Percentiles rank a stretch among this genome's conserved stretches.
These are phyloP conservation scores for Chinchilla lanigera DNA, from an alignment of 2,113 vertebrate genomes.

Conservation along the genomic window DNA sequence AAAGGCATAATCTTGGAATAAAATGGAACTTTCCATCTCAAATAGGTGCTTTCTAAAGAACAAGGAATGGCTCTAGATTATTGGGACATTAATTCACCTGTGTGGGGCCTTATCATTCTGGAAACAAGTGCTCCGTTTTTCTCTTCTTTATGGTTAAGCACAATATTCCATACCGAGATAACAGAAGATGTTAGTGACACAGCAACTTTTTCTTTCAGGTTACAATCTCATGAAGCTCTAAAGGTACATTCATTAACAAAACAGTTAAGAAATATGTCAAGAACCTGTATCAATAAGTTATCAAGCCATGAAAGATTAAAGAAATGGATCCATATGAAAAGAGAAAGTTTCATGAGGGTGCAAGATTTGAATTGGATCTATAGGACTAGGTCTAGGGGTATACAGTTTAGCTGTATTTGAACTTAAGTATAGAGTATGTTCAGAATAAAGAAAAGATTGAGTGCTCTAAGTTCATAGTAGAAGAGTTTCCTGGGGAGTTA, in stretches of 20 bases:
- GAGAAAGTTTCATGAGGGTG: neutral
- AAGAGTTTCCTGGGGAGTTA: neutral
- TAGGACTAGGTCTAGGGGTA: neutral
- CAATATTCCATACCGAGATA: neutral
- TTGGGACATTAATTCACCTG: neutral
- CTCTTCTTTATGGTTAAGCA: neutral
- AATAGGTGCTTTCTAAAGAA: conserved; percentile 37
- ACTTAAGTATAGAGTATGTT: neutral
- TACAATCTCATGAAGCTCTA: neutral
- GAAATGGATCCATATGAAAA: neutral
- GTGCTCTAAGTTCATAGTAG: neutral
- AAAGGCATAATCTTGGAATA: conserved; percentile 12
- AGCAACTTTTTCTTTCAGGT: neutral
- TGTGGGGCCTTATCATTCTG: neutral
- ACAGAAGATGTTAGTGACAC: neutral
- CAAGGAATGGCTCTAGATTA: neutral
- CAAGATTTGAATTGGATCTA: neutral
- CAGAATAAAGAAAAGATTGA: neutral
- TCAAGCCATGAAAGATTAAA: neutral
- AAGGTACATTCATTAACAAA: neutral
- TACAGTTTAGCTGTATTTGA: neutral
- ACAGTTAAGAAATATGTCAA: conserved; percentile 21
- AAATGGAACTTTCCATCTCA: neutral
- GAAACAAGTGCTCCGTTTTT: neutral
- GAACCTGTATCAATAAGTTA: conserved; percentile 2